Conservation (phyloP, 1,140 invertebrate genomes). For the Trichogramma pretiosum region DNA sequence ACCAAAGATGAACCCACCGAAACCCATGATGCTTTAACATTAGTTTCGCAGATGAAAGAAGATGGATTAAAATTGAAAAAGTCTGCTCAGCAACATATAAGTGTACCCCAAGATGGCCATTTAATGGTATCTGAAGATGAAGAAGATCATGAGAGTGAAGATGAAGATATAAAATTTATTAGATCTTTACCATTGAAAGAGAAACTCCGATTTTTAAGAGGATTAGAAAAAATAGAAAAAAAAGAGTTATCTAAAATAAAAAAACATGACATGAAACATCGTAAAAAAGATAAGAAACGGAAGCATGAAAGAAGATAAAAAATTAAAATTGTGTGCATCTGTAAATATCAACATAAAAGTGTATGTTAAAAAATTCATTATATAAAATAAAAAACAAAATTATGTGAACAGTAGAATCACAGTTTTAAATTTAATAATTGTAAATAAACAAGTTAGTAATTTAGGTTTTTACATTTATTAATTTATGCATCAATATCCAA, state of each 20-base stretch:
- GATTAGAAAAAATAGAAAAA: slow-evolving; percentile 69
- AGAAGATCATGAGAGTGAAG: slow-evolving; percentile 52
- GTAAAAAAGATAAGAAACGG: slow-evolving; percentile 19
- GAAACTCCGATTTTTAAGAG: slow-evolving; percentile 56
- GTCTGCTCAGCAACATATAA: slow-evolving; percentile 53
- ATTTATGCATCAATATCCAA: no score
- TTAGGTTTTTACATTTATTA: no score
- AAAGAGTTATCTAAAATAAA: slow-evolving; percentile 48
- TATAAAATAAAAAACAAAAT: no score
- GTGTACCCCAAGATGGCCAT: slow-evolving; percentile 39
- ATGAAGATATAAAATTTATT: slow-evolving; percentile 65
- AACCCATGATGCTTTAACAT: slow-evolving; percentile 57
- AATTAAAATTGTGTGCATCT: no score
- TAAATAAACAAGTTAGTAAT: no score
- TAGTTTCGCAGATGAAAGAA: slow-evolving; percentile 85
- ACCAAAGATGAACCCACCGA: slow-evolving; percentile 45
- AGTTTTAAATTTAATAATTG: no score
- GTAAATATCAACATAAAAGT: no score
- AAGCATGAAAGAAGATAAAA: slow-evolving; percentile 18
- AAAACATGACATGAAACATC: slow-evolving; percentile 29
- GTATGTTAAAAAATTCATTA: no score
- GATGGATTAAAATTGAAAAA: slow-evolving; percentile 84
- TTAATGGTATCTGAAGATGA: slow-evolving; percentile 52
- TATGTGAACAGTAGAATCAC: no score
- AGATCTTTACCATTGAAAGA: slow-evolving; percentile 78